Conservation (phyloP, 2,113 vertebrate species). For the Heteronetta atricapilla region DNA sequence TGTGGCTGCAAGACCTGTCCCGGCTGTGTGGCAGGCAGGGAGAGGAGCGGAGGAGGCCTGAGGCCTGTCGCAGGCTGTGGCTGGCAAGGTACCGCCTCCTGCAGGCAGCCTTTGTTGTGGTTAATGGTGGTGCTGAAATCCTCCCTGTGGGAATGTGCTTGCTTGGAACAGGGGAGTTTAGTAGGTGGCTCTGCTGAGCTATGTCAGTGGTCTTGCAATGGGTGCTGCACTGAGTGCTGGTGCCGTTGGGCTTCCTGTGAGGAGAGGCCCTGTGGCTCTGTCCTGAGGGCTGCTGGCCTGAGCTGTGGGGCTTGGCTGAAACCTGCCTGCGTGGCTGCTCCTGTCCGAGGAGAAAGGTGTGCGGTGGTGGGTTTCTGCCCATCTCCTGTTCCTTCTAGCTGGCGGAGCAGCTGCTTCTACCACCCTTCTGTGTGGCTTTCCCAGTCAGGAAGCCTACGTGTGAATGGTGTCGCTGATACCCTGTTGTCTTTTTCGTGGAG, state of each 20-base stretch:
- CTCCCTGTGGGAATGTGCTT: rapidly evolving
- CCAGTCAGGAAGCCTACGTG: not conserved
- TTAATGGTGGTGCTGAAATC: rapidly evolving
- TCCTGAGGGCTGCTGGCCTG: not conserved
- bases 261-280: rapidly evolving
- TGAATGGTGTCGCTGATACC: rapidly evolving
- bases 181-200: not conserved
- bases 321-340: not conserved
- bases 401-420: not conserved
- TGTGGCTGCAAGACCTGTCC: not conserved
- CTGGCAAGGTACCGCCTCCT: not conserved
- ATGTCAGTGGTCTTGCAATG: rapidly evolving
- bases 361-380: rapidly evolving
- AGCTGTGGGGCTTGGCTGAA: not conserved
- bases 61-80: rapidly evolving
- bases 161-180: rapidly evolving
- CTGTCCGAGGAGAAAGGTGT: rapidly evolving
- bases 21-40: rapidly evolving
- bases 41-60: rapidly evolving
- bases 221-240: rapidly evolving
- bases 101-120: not conserved
- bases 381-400: not conserved
- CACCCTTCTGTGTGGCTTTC: rapidly evolving
- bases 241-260: rapidly evolving
- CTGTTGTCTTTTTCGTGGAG: not conserved